Evolutionary conservation across 2,888 invertebrate genomes (phyloP), one percentile per base, ranked within the genome.

Genomic region (Callosobruchus maculatus): DNA sequence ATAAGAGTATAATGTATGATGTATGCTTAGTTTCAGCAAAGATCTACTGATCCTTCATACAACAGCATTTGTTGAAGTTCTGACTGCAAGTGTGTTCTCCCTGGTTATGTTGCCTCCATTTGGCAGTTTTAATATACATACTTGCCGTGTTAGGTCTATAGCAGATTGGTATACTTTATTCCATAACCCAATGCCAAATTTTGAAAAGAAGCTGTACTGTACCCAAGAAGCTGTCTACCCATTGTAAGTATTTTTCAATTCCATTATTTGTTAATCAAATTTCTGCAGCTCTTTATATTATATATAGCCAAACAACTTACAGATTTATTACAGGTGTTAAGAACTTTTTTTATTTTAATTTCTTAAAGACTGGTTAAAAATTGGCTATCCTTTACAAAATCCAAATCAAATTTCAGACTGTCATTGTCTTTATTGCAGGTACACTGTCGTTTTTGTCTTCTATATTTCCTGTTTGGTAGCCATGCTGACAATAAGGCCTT

Each of bases 171-270:
- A 99, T 85, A 97, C 98, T 0, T 87, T 98, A 79, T 90, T 99
- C 76, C 92, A 97, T 83, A 99, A 99, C 88, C 99, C 99, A 5
- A 93, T 92, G 79, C 97, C 97, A 0, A 95, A 97, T 86, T 98
- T 97, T 87, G 94, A 94, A 74, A 91, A 92, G 77, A 94, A 93
- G 21, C 86, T 98, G 73, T 94, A 97, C 87, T 99, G 99, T 86
- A 97, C 98, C 0, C 97, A 99, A 84, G 99, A 99, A 88, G 97
- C 98, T 74, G 98, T 98, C 0, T 99, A 97, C 89, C 99, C 99
- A 70, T 88, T 99, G 96, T 98, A 90, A 91, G 93, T 4, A n/a
- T n/a, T n/a, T n/a, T n/a, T n/a, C n/a, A n/a, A n/a, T n/a, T n/a
- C n/a, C n/a, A n/a, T n/a, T n/a, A n/a, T n/a, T n/a, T n/a, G n/a